Evolutionary conservation across 2,888 invertebrate genomes (phyloP).

Genomic region (Pinctada fucata): DNA sequence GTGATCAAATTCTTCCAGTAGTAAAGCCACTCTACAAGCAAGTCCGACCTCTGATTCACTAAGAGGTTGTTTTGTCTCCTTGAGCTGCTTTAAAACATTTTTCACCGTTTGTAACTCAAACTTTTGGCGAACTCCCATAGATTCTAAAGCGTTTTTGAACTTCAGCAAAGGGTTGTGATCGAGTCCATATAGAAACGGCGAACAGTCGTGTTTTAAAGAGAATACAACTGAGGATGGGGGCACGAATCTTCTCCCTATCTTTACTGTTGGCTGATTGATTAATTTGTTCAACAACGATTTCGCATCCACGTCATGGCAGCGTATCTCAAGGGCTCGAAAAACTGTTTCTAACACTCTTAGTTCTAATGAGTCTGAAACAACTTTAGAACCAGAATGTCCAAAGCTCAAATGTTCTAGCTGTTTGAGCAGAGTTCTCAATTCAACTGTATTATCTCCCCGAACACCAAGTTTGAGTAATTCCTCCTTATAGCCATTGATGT

Average conservation of each 20-base stretch:
- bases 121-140: slow-evolving; percentile 50
- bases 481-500: not conserved
- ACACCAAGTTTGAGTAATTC: too few species aligned
- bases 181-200: slow-evolving; percentile 14
- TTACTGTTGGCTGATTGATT: not conserved
- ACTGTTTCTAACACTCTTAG: too few species aligned
- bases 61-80: not conserved
- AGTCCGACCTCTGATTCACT: not conserved
- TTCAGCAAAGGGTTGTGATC: not conserved
- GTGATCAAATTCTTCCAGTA: slow-evolving; percentile 41
- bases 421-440: too few species aligned
- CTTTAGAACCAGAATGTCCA: too few species aligned
- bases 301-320: too few species aligned
- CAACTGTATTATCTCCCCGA: too few species aligned
- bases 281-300: too few species aligned
- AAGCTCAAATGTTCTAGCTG: too few species aligned
- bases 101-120: slow-evolving; percentile 48
- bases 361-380: too few species aligned
- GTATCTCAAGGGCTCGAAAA: too few species aligned
- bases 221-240: slow-evolving; percentile 7
- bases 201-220: slow-evolving; percentile 13
- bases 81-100: not conserved
- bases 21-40: slow-evolving; percentile 30
- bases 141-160: slow-evolving; percentile 38
- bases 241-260: slow-evolving; percentile 3